These are phyloP conservation scores for Leiothrix lutea DNA, from an alignment of 2,113 vertebrate genomes.

Conservation along the genomic window DNA sequence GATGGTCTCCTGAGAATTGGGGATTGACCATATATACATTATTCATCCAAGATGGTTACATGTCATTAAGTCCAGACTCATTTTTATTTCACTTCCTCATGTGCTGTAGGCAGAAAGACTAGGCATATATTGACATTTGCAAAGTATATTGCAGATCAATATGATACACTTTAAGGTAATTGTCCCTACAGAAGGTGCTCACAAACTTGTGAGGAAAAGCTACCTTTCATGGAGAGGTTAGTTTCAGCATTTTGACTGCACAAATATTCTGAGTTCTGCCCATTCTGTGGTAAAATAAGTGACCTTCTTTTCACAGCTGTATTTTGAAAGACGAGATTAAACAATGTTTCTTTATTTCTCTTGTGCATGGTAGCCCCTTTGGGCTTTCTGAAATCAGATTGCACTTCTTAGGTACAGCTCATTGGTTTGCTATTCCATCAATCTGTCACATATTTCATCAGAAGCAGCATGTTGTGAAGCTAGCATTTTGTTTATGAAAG, in stretches of 20 bases:
- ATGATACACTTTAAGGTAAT: constrained; percentile 55
- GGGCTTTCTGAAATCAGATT: not conserved
- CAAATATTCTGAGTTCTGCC: not conserved
- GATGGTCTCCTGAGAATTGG: constrained; percentile 56
- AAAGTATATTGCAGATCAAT: constrained; percentile 65
- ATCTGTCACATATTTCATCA: not conserved
- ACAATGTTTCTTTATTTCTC: not conserved
- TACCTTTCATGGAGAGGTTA: constrained; percentile 11
- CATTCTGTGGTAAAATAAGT: not conserved
- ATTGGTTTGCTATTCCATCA: not conserved
- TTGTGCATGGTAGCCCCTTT: not conserved
- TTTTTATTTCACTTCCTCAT: constrained; percentile 54
- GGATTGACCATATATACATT: constrained; percentile 69
- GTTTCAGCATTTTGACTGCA: constrained; percentile 6
- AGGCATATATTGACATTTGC: constrained; percentile 46
- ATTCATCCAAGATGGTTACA: constrained; percentile 68
- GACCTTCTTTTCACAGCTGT: not conserved
- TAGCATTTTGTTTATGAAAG: not conserved
- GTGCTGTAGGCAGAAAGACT: constrained; percentile 22
- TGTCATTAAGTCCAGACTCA: constrained; percentile 64
- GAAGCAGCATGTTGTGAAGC: not conserved
- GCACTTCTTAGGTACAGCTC: not conserved
- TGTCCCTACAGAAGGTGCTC: not conserved
- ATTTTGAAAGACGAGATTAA: not conserved
- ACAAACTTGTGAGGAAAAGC: constrained; percentile 20